Evolutionary conservation across 2,113 vertebrate species (phyloP).

Genomic region (Ictalurus punctatus): DNA sequence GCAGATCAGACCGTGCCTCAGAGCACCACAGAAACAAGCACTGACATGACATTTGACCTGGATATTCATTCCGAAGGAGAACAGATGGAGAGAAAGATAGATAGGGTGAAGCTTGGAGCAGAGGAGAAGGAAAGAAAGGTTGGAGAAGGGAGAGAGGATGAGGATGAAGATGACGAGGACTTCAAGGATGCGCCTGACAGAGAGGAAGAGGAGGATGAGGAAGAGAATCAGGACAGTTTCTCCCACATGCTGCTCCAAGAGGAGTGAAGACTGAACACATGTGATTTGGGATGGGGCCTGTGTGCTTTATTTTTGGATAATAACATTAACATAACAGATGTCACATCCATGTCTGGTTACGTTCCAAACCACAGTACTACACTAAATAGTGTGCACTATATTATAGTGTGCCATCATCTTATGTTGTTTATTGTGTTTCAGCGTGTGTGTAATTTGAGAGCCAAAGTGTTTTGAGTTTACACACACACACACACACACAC

Average conservation of each 20-base stretch:
- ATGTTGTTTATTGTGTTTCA: neutral
- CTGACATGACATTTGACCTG: neutral
- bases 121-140: neutral
- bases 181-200: neutral
- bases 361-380: neutral
- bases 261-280: neutral
- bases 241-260: conserved; percentile 23
- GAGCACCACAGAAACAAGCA: neutral
- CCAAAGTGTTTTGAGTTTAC: neutral
- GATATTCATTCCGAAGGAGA: neutral
- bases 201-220: conserved; percentile 28
- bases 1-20: conserved; percentile 31
- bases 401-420: neutral
- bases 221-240: neutral
- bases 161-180: neutral
- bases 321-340: neutral
- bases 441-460: neutral
- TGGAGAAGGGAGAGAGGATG: neutral
- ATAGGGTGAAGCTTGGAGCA: neutral
- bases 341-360: too few relatives aligned
- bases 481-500: neutral
- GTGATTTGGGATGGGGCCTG: neutral
- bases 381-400: neutral
- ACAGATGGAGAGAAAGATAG: neutral
- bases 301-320: neutral